A percentile compares a stretch with the other conserved stretches of the same genome.
Conservation (phyloP, 2,113 vertebrate genomes). For the Eretmochelys imbricata region DNA sequence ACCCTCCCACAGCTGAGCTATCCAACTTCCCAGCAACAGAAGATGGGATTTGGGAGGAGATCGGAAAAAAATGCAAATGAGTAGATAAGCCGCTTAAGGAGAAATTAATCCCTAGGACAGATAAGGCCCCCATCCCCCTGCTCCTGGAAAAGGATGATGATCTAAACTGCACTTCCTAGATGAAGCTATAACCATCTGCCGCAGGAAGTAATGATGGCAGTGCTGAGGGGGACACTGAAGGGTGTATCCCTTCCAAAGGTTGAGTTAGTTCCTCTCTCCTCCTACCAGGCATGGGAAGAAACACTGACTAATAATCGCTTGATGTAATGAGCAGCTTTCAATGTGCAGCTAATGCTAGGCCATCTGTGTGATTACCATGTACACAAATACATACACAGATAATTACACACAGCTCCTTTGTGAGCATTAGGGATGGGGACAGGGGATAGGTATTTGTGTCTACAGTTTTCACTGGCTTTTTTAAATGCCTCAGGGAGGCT, state of each 20-base stretch:
- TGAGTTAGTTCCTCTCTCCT: not conserved
- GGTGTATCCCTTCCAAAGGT: constrained; percentile 13
- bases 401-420: not conserved
- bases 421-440: accelerated
- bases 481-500: accelerated
- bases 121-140: constrained; percentile 40
- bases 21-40: not conserved
- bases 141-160: constrained; percentile 48
- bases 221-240: not conserved
- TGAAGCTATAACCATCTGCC: not conserved
- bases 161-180: constrained; percentile 63
- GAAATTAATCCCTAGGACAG: constrained; percentile 33
- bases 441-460: not conserved
- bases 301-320: not conserved
- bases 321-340: not conserved
- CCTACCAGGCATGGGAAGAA: not conserved
- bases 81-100: constrained; percentile 13
- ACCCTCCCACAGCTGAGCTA: accelerated
- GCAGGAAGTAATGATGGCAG: not conserved
- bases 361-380: not conserved
- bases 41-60: not conserved
- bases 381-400: not conserved
- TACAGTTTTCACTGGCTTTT: not conserved
- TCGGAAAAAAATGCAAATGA: not conserved
- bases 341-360: not conserved